Evolutionary conservation across 2,888 invertebrate genomes (phyloP).

Genomic region (Luperina nickerlii): DNA sequence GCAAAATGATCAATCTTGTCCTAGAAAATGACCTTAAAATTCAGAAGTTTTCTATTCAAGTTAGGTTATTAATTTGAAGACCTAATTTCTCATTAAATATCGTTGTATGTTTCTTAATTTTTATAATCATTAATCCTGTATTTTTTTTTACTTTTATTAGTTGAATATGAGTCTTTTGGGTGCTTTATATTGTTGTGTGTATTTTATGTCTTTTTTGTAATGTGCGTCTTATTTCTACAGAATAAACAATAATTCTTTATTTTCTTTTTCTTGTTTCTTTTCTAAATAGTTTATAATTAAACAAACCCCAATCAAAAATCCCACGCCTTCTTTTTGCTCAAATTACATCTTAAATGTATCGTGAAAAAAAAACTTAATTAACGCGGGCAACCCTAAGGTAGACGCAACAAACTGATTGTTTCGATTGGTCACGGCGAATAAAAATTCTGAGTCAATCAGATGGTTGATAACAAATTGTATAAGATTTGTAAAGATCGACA

Average conservation of each 20-base stretch:
- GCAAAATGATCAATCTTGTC: background rate
- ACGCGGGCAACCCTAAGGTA: slow-evolving; percentile 44
- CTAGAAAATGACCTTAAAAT: background rate
- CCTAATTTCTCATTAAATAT: background rate
- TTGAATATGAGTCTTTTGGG: background rate
- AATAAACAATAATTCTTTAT: background rate
- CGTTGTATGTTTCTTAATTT: too few relatives aligned
- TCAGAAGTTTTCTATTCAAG: background rate
- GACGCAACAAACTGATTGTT: slow-evolving; percentile 57
- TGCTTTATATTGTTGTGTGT: background rate
- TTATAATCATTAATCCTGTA: background rate
- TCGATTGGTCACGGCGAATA: slow-evolving; percentile 61
- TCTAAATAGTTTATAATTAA: background rate
- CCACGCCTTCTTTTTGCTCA: background rate
- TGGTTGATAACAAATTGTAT: slow-evolving; percentile 50
- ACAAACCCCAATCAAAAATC: background rate
- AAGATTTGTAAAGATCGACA: slow-evolving; percentile 45
- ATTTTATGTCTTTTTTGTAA: background rate
- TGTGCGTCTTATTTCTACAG: background rate
- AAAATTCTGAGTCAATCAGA: slow-evolving; percentile 57
- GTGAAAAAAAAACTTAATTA: slow-evolving; percentile 29
- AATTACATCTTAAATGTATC: background rate
- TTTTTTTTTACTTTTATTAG: background rate
- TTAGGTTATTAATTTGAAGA: background rate
- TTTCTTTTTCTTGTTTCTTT: background rate